Evolutionary conservation across 2,113 vertebrate species (phyloP).

Genomic region (Chlorocebus sabaeus): DNA sequence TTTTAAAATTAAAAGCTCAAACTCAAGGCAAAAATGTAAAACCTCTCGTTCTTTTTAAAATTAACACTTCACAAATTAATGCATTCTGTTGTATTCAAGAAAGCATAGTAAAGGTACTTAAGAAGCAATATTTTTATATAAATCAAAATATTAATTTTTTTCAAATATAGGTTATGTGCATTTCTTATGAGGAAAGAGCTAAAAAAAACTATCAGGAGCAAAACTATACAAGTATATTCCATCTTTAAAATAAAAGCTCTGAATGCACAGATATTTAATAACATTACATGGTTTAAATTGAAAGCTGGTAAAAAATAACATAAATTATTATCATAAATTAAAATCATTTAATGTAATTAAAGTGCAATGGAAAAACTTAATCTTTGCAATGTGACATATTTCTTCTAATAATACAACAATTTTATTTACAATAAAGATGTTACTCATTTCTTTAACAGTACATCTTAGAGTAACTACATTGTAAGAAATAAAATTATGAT

Average conservation of each 20-base stretch:
- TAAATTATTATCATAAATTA: slow-evolving; percentile 33
- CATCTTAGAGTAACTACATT: not conserved
- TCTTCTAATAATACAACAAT: slow-evolving; percentile 8
- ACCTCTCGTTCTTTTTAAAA: not conserved
- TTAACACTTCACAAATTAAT: slow-evolving; percentile 7
- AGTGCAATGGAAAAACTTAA: not conserved
- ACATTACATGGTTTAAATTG: slow-evolving; percentile 36
- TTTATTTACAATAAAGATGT: slow-evolving; percentile 32
- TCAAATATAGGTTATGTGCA: not conserved
- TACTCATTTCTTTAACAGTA: slow-evolving; percentile 14
- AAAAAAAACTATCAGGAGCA: not conserved
- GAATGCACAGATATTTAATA: not conserved
- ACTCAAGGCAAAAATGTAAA: slow-evolving; percentile 9
- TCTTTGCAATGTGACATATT: slow-evolving; percentile 6
- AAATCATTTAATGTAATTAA: slow-evolving; percentile 53
- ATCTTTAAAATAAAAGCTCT: slow-evolving; percentile 43
- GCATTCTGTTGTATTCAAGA: not conserved
- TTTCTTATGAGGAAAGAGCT: not conserved
- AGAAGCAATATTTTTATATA: not conserved
- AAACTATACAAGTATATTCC: not conserved
- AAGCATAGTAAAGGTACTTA: not conserved
- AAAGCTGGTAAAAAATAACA: slow-evolving; percentile 54
- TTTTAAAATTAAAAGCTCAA: slow-evolving; percentile 9
- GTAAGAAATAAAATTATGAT: slow-evolving; percentile 14
- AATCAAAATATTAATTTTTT: not conserved